Evolutionary conservation across 2,888 invertebrate genomes (phyloP).

Genomic region (Dynastes maya): DNA sequence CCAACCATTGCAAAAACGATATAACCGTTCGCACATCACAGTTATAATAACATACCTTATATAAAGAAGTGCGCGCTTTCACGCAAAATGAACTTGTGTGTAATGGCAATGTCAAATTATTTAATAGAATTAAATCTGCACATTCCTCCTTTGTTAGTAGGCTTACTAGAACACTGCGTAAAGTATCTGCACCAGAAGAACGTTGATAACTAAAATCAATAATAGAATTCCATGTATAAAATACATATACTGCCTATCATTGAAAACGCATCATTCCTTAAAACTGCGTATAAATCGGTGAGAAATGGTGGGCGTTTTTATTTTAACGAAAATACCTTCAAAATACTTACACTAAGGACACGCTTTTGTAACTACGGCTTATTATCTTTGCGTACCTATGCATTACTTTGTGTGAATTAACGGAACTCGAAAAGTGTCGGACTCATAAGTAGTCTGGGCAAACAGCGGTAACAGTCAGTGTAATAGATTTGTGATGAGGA

Average conservation of each 20-base stretch:
- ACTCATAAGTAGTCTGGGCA: no score
- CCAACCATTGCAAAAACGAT: background rate
- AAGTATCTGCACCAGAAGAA: background rate
- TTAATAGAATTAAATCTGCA: constrained; percentile 1
- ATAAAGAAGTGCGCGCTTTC: constrained; percentile 3
- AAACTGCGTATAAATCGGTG: no score
- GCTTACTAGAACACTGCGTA: background rate
- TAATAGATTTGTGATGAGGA: no score
- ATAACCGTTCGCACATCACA: constrained; percentile 8
- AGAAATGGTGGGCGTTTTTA: no score
- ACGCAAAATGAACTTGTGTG: constrained; percentile 26
- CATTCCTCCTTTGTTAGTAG: constrained; percentile 38
- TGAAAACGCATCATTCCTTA: no score
- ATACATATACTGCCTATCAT: background rate
- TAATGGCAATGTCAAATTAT: constrained; percentile 25
- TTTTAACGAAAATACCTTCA: no score
- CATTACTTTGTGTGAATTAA: no score
- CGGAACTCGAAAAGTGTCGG: no score
- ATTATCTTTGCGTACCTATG: no score
- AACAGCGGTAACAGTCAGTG: no score
- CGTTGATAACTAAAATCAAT: constrained; percentile 10
- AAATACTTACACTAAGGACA: no score
- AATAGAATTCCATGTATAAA: background rate
- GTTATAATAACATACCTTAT: constrained; percentile 25
- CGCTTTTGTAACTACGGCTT: no score